Evolutionary conservation across 2,797 vertebrate species (phyloP).

Genomic region (Spea hammondii): DNA sequence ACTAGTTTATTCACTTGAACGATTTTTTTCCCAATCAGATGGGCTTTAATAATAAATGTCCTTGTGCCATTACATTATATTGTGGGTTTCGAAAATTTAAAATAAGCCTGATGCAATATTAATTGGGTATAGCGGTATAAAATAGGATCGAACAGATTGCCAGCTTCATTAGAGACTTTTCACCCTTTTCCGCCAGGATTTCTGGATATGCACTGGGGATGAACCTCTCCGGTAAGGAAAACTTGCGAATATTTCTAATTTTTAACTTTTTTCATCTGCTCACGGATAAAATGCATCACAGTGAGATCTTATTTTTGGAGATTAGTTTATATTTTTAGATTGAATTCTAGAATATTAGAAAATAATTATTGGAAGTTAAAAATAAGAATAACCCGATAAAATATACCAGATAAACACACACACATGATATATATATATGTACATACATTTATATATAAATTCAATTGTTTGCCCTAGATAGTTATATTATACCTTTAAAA

Average conservation of each 20-base stretch:
- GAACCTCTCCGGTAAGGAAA: constrained; percentile 62
- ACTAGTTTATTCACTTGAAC: constrained; percentile 43
- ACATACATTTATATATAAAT: no score
- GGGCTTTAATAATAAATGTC: constrained; percentile 83
- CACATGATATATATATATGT: no score
- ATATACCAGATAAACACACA: no score
- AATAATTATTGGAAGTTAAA: no score
- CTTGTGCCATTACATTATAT: constrained; percentile 74
- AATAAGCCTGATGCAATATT: constrained; percentile 84
- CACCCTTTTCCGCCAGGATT: constrained; percentile 57
- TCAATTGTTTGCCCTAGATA: no score
- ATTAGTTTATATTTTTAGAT: no score
- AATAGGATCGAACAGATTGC: constrained; percentile 64
- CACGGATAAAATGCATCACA: no score
- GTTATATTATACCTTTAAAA: no score
- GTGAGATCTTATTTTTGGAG: no score
- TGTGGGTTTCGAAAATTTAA: constrained; percentile 81
- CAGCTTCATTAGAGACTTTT: constrained; percentile 53
- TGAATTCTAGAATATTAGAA: no score
- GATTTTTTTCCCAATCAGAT: constrained; percentile 70
- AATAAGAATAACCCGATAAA: no score
- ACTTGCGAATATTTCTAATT: background rate
- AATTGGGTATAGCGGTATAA: constrained; percentile 78
- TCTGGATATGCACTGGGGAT: constrained; percentile 51
- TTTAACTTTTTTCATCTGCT: background rate